phyloP scores from a whole-genome alignment of 2,113 vertebrate genomes.

The Bos indicus region DNA sequence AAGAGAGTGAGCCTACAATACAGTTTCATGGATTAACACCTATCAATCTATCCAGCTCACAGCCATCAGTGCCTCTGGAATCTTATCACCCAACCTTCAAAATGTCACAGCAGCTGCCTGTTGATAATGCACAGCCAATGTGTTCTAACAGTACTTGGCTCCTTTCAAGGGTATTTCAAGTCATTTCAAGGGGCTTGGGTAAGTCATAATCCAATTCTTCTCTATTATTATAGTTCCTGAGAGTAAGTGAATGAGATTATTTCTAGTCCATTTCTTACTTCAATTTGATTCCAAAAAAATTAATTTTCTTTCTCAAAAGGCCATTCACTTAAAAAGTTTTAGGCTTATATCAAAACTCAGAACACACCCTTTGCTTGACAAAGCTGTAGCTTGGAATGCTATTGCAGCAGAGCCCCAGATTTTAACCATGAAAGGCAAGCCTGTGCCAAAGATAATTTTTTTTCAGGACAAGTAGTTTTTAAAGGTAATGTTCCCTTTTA shows the following conservation, averaged over 20 bases:
- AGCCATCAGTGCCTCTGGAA: not conserved
- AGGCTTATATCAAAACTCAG: not conserved
- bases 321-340: conserved; percentile 19
- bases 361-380: not conserved
- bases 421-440: conserved; percentile 39
- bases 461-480: not conserved
- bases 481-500: conserved; percentile 31
- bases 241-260: conserved; percentile 41
- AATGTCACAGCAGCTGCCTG: not conserved
- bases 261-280: conserved; percentile 45
- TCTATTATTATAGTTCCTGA: conserved; percentile 19
- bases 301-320: conserved; percentile 59
- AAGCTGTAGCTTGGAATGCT: conserved; percentile 21
- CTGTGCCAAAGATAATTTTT: conserved; percentile 14
- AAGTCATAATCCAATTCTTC: conserved; percentile 29
- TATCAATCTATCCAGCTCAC: not conserved
- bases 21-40: not conserved
- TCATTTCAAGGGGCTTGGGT: conserved; percentile 4
- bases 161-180: conserved; percentile 43
- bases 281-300: conserved; percentile 45
- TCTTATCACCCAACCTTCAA: not conserved
- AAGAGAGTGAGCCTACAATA: not conserved
- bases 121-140: not conserved
- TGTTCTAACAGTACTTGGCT: not conserved
- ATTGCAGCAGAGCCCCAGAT: conserved; percentile 3